Evolutionary conservation across 2,113 vertebrate species (phyloP).

Genomic region (Platanista minor): DNA sequence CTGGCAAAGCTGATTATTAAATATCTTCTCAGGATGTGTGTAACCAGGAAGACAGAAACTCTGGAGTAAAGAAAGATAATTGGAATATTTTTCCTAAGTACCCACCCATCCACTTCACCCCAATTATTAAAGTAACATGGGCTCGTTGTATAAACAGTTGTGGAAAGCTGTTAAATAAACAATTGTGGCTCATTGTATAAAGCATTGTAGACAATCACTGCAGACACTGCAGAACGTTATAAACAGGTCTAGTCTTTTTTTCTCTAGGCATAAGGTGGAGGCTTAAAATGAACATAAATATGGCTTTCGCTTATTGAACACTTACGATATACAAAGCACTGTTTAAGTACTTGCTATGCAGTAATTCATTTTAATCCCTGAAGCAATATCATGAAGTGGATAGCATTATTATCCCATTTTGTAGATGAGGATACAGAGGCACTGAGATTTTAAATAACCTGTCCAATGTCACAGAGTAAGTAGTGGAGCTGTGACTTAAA

Average conservation of each 20-base stretch:
- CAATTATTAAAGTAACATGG: not conserved
- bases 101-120: not conserved
- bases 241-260: not conserved
- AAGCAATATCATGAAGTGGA: not conserved
- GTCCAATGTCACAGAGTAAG: not conserved
- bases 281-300: not conserved
- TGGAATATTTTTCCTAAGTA: not conserved
- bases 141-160: not conserved
- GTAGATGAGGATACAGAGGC: not conserved
- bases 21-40: not conserved
- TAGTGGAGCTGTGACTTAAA: not conserved
- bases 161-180: not conserved
- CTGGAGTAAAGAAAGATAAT: not conserved
- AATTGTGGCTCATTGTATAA: not conserved
- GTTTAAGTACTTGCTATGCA: not conserved
- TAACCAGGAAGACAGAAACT: not conserved
- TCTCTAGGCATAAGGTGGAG: not conserved
- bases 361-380: not conserved
- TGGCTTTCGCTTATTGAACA: not conserved
- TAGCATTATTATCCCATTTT: not conserved
- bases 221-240: not conserved
- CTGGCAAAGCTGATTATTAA: not conserved
- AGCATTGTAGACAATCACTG: not conserved
- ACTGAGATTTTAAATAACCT: not conserved
- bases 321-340: not conserved